Evolutionary conservation across 2,113 vertebrate species (phyloP), one percentile per base, ranked within the genome.

Genomic region (Bungarus multicinctus): DNA sequence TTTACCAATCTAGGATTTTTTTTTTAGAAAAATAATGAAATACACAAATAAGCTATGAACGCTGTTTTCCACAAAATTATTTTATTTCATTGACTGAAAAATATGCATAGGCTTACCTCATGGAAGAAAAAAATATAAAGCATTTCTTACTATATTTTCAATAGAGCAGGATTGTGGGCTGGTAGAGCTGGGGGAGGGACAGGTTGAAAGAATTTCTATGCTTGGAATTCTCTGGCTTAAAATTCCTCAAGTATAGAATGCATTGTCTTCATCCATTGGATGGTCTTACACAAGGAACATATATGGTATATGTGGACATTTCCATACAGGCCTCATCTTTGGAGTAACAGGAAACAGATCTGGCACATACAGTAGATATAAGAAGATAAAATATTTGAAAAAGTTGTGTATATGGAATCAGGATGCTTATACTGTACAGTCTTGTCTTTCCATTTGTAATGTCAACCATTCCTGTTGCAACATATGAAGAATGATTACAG

Each of bases 1-100:
- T 97, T 97, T 96, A 96, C 97, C 94, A 95, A 92, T 94, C 96
- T 96, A 95, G 95, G 64, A 30, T 4, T 96, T 97, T 97, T 97
- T 64, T 74, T 97, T 95, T 0, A 58, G 25, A 91, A 89, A 90
- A 60, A 53, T 95, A 96, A 97, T 50, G 50, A 91, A 88, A 52
- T 43, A 81, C 34, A 43, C 34, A 74, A 96, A 96, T 96, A 95
- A 96, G 96, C 95, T 95, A 95, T 92, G 94, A 96, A 92, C 93
- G 95, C 95, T 96, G 95, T 96, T 94, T 86, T 90, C 54, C 45
- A 53, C 95, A 94, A 92, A 96, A 96, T 93, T 93, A 43, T 96
- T 95, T 96, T 91, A 90, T 91, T 93, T 94, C 90, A 5, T 94
- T 96, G 95, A 95, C 93, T 94, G 93, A 94, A 96, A 69, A 94